Conservation (phyloP, 2,113 vertebrate genomes). For the human region GRCh38 chr2:25311001-25311500, state of each 20-base stretch:
- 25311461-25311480: background rate
- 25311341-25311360: background rate
- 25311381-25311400: background rate
- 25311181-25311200: background rate
- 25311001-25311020: background rate
- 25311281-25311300: background rate
- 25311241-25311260: constrained; percentile 28
- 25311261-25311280: background rate
- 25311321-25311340: constrained; percentile 25
- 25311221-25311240: constrained; percentile 31
- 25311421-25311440: constrained; percentile 28
- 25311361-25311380: background rate
- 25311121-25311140: background rate
- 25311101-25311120: background rate
- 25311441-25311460: constrained; percentile 48
- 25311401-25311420: background rate
- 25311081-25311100: background rate
- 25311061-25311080: constrained; percentile 38
- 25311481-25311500: background rate
- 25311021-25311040: background rate
- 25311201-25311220: constrained; percentile 34
- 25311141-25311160: background rate
- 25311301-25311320: background rate
- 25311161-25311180: background rate
- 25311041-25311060: background rate